Percentiles rank a stretch among this genome's conserved stretches.
phyloP scores from a whole-genome alignment of 2,797 vertebrate genomes.

The Chaunax sp. region DNA sequence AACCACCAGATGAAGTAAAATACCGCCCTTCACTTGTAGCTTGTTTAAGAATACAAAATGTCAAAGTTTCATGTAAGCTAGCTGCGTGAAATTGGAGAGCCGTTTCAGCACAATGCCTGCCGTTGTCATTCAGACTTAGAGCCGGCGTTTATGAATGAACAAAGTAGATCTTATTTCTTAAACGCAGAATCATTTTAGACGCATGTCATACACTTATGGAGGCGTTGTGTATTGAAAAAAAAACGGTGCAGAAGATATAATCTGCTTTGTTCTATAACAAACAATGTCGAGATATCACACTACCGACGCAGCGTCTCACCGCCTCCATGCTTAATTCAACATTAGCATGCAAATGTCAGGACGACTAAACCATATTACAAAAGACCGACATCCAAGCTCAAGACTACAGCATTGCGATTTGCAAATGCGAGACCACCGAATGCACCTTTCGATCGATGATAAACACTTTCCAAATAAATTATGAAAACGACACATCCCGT shows the following conservation, averaged over 20 bases:
- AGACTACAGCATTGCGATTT: conserved; percentile 52
- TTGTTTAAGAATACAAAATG: not conserved
- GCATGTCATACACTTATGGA: conserved; percentile 13
- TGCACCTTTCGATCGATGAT: conserved; percentile 59
- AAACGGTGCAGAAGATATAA: not conserved
- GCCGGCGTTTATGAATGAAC: conserved; percentile 72
- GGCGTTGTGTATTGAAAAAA: not conserved
- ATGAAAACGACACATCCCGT: conserved; percentile 30
- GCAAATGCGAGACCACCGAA: conserved; percentile 60
- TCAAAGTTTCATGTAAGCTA: conserved; percentile 45
- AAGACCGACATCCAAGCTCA: conserved; percentile 29
- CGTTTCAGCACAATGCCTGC: conserved; percentile 61
- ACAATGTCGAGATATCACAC: conserved; percentile 19
- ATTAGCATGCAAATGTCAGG: conserved; percentile 8
- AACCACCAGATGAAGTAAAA: not conserved
- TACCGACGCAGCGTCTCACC: conserved; percentile 35
- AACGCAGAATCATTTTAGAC: conserved; percentile 39
- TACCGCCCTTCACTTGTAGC: not conserved
- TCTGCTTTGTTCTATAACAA: conserved; percentile 12
- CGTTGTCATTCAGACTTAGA: conserved; percentile 67
- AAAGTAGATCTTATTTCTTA: conserved; percentile 50
- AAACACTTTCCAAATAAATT: conserved; percentile 53
- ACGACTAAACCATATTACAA: not conserved
- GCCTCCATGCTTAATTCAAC: conserved; percentile 18
- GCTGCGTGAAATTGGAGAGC: conserved; percentile 49